A percentile compares a stretch with the other conserved stretches of the same genome.
Conservation (phyloP, 2,888 invertebrate species). For the Ennomos quercinarius region DNA sequence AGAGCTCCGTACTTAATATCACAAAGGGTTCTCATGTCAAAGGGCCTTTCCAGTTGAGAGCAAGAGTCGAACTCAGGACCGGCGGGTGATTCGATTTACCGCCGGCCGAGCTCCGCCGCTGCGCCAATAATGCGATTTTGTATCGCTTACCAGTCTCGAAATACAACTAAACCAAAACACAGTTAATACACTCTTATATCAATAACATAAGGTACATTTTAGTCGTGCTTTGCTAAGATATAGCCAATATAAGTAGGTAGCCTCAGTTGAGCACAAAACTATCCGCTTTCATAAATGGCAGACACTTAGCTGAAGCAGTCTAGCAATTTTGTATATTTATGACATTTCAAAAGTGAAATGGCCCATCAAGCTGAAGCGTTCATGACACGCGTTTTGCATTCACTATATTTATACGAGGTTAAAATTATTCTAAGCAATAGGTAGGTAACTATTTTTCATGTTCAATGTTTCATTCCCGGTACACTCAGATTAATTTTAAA, state of each 20-base stretch:
- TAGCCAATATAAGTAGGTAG: conserved; percentile 5
- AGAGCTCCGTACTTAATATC: conserved; percentile 43
- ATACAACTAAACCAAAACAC: conserved; percentile 13
- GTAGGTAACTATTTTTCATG: no score
- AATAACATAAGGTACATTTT: conserved; percentile 20
- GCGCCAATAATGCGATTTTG: conserved; percentile 58
- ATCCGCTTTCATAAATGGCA: conserved; percentile 13
- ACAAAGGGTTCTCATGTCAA: conserved; percentile 62
- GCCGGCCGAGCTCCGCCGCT: conserved; percentile 49
- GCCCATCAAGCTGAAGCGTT: no score
- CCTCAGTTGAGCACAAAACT: conserved; percentile 21
- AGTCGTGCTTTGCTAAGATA: no score
- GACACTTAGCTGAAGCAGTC: conserved; percentile 5
- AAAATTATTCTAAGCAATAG: no score
- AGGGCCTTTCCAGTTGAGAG: conserved; percentile 48
- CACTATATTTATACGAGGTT: no score
- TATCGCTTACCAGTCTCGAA: conserved; percentile 32
- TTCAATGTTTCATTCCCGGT: no score
- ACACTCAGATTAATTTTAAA: no score
- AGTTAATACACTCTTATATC: conserved; percentile 25
- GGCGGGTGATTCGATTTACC: conserved; percentile 67
- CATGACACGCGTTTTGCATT: no score
- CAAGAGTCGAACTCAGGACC: conserved; percentile 58
- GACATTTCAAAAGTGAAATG: no score
- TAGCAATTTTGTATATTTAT: conserved; percentile 1